Evolutionary conservation across 2,888 invertebrate species (phyloP).

Genomic region (Stenichneumon culpator): DNA sequence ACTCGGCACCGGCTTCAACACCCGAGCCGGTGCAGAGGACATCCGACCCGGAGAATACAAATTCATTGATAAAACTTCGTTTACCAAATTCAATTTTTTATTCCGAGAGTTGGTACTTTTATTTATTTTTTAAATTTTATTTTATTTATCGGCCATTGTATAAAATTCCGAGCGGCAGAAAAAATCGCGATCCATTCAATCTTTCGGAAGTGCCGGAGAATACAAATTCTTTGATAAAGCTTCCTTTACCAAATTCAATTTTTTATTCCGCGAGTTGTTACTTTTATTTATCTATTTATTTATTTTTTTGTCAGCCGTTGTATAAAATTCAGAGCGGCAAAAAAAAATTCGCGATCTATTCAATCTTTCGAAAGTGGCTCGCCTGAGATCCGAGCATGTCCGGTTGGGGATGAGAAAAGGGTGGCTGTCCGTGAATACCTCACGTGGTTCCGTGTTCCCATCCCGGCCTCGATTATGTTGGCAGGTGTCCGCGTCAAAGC

Average conservation of each 20-base stretch:
- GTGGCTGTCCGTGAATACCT: conserved; percentile 18
- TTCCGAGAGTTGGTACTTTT: background rate
- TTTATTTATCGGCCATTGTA: background rate
- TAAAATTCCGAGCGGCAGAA: background rate
- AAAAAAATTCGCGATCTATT: conserved; percentile 40
- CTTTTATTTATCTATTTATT: too few relatives aligned
- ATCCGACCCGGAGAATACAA: background rate
- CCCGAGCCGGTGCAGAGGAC: background rate
- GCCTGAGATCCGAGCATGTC: conserved; percentile 16
- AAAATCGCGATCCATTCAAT: conserved; percentile 42
- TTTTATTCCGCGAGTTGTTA: background rate
- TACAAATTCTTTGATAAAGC: background rate
- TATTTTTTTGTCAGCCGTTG: background rate
- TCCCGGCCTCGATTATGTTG: conserved; percentile 26
- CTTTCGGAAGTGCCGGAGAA: background rate
- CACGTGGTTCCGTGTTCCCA: conserved; percentile 3
- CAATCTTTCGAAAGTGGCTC: background rate
- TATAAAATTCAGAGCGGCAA: background rate
- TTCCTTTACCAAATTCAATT: background rate
- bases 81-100: background rate
- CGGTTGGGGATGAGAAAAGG: conserved; percentile 3
- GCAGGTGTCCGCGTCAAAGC: conserved; percentile 61
- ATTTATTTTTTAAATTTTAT: too few relatives aligned
- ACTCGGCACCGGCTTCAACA: conserved; percentile 2
- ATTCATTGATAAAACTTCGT: background rate